These are phyloP conservation scores for Ashinkailepas kermadecensis DNA, from an alignment of 2,888 invertebrate genomes.

Conservation along the genomic window DNA sequence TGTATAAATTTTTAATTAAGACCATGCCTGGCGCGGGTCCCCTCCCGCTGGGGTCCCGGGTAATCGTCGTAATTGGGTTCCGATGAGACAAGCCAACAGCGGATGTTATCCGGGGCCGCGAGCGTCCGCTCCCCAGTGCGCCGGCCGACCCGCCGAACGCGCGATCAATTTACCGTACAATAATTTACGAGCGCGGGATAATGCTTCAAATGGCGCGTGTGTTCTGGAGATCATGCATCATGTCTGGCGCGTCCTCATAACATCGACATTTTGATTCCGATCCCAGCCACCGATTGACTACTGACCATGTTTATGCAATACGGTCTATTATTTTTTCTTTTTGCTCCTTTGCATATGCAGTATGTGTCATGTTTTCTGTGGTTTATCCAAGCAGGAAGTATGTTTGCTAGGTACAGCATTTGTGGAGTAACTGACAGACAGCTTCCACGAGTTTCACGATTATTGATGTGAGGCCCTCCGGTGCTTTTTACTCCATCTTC, in stretches of 20 bases:
- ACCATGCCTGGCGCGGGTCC: not conserved
- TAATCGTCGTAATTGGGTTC: conserved; percentile 15
- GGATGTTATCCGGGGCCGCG: not conserved
- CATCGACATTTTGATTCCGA: no score
- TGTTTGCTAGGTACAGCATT: no score
- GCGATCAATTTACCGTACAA: conserved; percentile 16
- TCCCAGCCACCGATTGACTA: no score
- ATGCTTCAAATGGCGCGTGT: conserved; percentile 6
- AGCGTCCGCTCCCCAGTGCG: not conserved
- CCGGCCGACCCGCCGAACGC: not conserved
- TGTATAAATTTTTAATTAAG: conserved; percentile 13
- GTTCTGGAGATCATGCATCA: not conserved
- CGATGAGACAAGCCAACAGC: conserved; percentile 17
- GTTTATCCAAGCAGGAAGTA: no score
- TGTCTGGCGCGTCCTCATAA: not conserved
- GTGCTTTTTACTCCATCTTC: no score
- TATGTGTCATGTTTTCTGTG: no score
- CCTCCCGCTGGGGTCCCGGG: not conserved
- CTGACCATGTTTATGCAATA: no score
- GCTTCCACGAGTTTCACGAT: no score
- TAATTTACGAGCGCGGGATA: not conserved
- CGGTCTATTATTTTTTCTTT: no score
- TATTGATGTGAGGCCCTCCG: no score
- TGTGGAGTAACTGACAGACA: no score
- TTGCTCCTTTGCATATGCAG: no score